phyloP scores from a whole-genome alignment of 2,113 vertebrate species.

The Platysteira castanea region DNA sequence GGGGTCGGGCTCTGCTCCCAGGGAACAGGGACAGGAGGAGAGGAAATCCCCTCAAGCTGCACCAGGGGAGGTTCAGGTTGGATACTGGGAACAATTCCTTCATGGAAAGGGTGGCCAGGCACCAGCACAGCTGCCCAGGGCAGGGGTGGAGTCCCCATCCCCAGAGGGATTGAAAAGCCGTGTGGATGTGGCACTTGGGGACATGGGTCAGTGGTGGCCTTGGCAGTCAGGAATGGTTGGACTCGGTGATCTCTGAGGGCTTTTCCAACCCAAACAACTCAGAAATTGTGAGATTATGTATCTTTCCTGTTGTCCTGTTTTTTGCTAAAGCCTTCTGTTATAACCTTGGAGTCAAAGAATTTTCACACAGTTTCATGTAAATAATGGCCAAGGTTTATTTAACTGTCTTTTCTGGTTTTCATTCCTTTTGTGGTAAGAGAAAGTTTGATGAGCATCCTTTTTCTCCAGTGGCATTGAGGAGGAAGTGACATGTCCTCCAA shows the following conservation, averaged over 20 bases:
- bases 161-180: not conserved
- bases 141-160: not conserved
- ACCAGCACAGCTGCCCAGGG: not conserved
- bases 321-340: no score
- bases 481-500: no score
- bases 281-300: not conserved
- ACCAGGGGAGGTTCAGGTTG: not conserved
- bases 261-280: not conserved
- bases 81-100: not conserved
- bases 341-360: no score
- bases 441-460: no score
- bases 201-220: not conserved
- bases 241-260: not conserved
- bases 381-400: no score
- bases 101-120: not conserved
- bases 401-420: no score
- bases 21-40: not conserved
- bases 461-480: no score
- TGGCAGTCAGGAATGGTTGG: not conserved
- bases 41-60: accelerated
- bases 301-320: no score
- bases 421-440: no score
- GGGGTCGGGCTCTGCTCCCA: accelerated
- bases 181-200: no score
- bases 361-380: no score